Percentiles rank a stretch among this genome's conserved stretches.
These are phyloP conservation scores for Microctonus brassicae DNA, from an alignment of 2,888 invertebrate species.

Conservation along the genomic window DNA sequence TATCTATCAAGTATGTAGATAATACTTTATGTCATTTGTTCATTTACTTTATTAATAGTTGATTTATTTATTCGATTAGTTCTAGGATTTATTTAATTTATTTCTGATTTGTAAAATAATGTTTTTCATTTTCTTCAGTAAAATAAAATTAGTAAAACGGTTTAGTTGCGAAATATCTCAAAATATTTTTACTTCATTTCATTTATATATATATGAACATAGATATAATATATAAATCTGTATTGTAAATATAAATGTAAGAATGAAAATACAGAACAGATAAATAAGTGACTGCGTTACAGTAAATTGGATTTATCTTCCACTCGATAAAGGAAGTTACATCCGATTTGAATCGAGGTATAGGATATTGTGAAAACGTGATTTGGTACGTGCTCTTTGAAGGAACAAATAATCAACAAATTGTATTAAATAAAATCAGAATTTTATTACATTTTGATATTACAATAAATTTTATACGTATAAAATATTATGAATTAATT, in stretches of 20 bases:
- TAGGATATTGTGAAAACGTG: constrained; percentile 21
- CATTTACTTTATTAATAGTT: no score
- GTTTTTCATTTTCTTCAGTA: not conserved
- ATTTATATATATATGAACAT: no score
- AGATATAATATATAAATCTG: no score
- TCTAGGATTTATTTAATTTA: no score
- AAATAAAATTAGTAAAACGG: not conserved
- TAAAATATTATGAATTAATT: not conserved
- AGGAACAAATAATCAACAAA: not conserved
- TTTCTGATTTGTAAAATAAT: no score
- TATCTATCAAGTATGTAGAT: no score
- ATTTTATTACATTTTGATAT: no score
- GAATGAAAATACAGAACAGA: constrained; percentile 9
- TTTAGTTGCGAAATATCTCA: not conserved
- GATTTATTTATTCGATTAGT: no score
- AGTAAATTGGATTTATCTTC: constrained; percentile 25
- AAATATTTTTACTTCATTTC: no score
- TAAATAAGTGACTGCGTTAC: not conserved
- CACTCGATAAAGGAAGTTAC: constrained; percentile 18
- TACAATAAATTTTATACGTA: no score
- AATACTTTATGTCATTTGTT: no score
- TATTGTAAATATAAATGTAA: no score
- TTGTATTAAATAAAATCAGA: not conserved
- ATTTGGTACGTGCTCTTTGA: constrained; percentile 11
- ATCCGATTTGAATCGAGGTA: constrained; percentile 24